Percentiles rank a stretch among this genome's conserved stretches.
Evolutionary conservation across 1,140 invertebrate genomes (phyloP).

Genomic region (Bombus superbus): DNA sequence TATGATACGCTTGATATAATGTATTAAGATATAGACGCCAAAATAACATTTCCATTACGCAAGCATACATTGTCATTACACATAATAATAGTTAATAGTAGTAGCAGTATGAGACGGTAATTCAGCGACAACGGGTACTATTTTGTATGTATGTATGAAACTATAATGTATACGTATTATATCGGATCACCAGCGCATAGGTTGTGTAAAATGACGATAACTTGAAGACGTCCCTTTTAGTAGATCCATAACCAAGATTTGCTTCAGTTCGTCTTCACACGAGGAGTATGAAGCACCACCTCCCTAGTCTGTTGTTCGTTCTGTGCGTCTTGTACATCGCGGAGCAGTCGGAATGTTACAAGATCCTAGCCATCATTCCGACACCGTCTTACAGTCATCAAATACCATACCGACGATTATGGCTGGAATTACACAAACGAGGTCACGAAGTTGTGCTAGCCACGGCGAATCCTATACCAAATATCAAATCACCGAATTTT

Average conservation of each 20-base stretch:
- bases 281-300: background rate
- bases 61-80: background rate
- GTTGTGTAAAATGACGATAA: too few relatives aligned
- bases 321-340: background rate
- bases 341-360: conserved; percentile 54
- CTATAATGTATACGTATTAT: background rate
- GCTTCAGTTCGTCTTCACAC: fast-evolving
- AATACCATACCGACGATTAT: conserved; percentile 80
- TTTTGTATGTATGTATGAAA: background rate
- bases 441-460: conserved; percentile 81
- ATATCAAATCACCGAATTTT: conserved; percentile 64
- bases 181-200: background rate
- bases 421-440: conserved; percentile 70
- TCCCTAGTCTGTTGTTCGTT: background rate
- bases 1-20: too few relatives aligned
- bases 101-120: background rate
- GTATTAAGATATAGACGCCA: too few relatives aligned
- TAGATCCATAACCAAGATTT: fast-evolving
- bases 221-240: background rate
- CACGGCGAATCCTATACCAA: conserved; percentile 73
- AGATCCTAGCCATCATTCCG: conserved; percentile 83
- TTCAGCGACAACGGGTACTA: background rate
- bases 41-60: background rate
- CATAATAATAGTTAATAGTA: background rate
- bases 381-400: conserved; percentile 84